phyloP scores from a whole-genome alignment of 23 tunicate species.

The Pegea sp. region DNA sequence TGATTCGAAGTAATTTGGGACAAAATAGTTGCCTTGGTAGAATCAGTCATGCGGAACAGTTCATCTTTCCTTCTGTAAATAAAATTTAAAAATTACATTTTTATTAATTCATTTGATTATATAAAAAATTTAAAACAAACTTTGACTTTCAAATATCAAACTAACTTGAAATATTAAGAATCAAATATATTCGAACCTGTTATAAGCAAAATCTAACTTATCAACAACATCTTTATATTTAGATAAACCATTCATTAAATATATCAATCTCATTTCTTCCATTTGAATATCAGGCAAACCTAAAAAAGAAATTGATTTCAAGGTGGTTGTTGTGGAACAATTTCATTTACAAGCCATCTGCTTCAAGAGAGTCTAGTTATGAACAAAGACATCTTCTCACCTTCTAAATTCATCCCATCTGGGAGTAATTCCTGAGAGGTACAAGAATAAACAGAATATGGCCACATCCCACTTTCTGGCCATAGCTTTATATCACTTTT shows the following conservation, averaged over 20 bases:
- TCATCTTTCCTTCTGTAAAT: slow-evolving; percentile 30
- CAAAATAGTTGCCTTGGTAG: no score
- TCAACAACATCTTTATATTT: slow-evolving; percentile 12
- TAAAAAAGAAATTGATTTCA: slow-evolving; percentile 4
- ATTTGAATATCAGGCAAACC: slow-evolving; percentile 71
- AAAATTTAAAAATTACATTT: no score
- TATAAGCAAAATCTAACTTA: slow-evolving; percentile 21
- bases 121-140: no score
- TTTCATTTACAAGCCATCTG: not conserved
- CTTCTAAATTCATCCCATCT: no score
- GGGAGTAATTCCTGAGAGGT: no score
- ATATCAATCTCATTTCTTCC: slow-evolving; percentile 59
- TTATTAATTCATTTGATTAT: no score
- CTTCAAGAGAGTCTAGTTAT: no score
- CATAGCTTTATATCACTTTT: slow-evolving; percentile 36
- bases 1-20: no score
- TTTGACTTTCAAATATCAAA: not conserved
- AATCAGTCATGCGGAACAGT: slow-evolving; percentile 23
- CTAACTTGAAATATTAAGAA: not conserved
- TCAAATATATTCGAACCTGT: slow-evolving; percentile 4
- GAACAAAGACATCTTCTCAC: no score
- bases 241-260: slow-evolving; percentile 23
- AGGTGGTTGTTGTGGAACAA: not conserved
- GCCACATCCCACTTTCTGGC: slow-evolving; percentile 41
- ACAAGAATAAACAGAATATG: slow-evolving; percentile 42